These are phyloP conservation scores for Poicephalus meyeri DNA, from an alignment of 2,113 vertebrate genomes.

Conservation along the genomic window DNA sequence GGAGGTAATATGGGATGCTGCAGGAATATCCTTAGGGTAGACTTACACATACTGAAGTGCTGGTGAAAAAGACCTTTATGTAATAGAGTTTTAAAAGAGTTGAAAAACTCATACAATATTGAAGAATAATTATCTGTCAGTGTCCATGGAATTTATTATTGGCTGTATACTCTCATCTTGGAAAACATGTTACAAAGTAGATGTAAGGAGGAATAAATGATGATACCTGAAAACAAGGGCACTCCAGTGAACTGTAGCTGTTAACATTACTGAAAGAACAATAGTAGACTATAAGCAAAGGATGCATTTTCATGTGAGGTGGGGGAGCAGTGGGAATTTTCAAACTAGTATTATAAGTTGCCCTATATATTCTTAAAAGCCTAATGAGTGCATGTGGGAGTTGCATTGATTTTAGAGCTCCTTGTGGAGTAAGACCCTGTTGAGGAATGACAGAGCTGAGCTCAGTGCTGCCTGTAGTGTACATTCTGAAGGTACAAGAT, in stretches of 20 bases:
- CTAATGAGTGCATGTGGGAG: fast-evolving
- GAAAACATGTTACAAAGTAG: not conserved
- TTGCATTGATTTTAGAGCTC: not conserved
- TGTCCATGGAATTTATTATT: not conserved
- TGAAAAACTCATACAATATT: not conserved
- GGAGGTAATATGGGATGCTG: not conserved
- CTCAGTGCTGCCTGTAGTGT: not conserved
- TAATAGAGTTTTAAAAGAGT: not conserved
- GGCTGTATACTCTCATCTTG: not conserved
- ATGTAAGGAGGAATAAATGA: not conserved
- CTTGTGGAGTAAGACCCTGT: not conserved
- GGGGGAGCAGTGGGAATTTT: not conserved
- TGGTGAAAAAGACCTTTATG: not conserved
- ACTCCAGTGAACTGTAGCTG: not conserved
- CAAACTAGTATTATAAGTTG: not conserved
- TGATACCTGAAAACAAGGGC: not conserved
- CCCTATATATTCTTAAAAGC: not conserved
- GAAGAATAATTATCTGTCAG: not conserved
- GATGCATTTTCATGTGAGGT: not conserved
- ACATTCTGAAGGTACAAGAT: not conserved
- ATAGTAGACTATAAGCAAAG: not conserved
- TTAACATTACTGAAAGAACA: not conserved
- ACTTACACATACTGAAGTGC: not conserved
- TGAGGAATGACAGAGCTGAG: not conserved
- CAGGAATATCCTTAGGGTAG: not conserved